Evolutionary conservation across 2,797 vertebrate species (phyloP).

Genomic region (Chromobotia macracanthus): DNA sequence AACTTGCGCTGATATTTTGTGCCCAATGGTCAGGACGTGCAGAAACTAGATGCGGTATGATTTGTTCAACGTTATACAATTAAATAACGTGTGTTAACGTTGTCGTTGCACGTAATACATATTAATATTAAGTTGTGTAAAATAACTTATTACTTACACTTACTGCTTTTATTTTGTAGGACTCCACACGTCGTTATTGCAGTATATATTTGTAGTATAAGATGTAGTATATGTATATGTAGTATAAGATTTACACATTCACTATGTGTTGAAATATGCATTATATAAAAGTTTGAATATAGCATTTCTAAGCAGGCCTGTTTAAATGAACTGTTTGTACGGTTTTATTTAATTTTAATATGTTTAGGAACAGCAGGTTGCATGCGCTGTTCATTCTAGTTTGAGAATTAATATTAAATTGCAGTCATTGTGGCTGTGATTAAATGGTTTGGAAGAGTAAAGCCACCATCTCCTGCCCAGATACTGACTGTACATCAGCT

Average conservation of each 20-base stretch:
- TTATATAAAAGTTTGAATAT: too few species aligned
- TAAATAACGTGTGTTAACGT: not conserved
- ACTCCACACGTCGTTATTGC: not conserved
- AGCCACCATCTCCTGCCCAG: constrained; percentile 28
- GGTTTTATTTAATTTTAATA: too few species aligned
- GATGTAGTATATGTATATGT: too few species aligned
- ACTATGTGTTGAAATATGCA: not conserved
- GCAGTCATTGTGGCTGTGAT: too few species aligned
- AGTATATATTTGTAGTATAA: too few species aligned
- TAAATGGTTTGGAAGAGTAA: too few species aligned
- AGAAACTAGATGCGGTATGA: not conserved
- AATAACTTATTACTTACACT: too few species aligned
- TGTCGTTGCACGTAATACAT: not conserved
- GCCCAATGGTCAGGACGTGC: not conserved
- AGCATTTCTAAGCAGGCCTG: not conserved
- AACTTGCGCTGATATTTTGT: too few species aligned
- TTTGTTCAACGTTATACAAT: not conserved
- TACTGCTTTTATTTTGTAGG: not conserved
- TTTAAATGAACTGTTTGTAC: not conserved
- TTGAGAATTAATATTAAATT: not conserved
- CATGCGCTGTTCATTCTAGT: not conserved
- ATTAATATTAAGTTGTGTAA: not conserved
- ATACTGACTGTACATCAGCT: constrained; percentile 64
- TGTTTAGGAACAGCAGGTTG: not conserved
- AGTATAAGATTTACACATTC: not conserved